Base-by-base conservation (phyloP, 2,113 vertebrate species). In the Oncorhynchus keta region DNA sequence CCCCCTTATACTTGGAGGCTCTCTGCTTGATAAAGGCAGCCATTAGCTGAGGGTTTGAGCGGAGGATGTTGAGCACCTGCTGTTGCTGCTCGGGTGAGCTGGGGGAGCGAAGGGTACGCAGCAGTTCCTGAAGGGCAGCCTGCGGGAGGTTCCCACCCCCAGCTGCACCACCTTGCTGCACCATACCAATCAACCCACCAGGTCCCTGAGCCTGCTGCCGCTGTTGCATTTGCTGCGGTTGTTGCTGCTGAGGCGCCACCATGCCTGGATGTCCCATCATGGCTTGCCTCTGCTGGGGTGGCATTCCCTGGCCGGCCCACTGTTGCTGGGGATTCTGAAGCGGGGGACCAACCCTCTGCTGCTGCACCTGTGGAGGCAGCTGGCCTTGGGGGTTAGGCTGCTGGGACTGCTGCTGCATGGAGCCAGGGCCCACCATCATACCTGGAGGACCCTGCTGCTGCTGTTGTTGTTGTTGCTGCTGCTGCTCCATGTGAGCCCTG, bases 1-100 rank as follows among this genome's bases (percentile, higher is more conserved):
- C 93, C 11, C 89, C 92, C 0, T 92, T 94, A 0, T 96, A 96
- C 84, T 95, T 95, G 89, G 94, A 94, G 0, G 86, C 94, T 68
- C 95, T 87, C 85, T 96, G 95, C 88, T 96, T 96, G 89, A 96
- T 96, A 89, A 96, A 96, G 3, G 95, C 95, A 0, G 96, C 95
- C 91, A 97, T 91, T 75, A 97, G 91, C 84, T 96, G 95, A 69
- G 96, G 96, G 75, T 95, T 96, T 88, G 95, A 95, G 26, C 95
- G 95, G 70, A 97, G 94, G 87, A 97, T 96, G 88, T 95, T 95
- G 75, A 89, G 85, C 20, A 89, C 87, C 92, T 97, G 96, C 88
- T 97, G 96, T 91, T 96, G 96, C 87, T 96, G 95, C 75, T 94
- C 69, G 0, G 73, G 73, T 4, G 59, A 45, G 20, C 57, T 65